Evolutionary conservation across 2,888 invertebrate species (phyloP), one percentile per base, ranked within the genome.

Genomic region (Salticus scenicus): DNA sequence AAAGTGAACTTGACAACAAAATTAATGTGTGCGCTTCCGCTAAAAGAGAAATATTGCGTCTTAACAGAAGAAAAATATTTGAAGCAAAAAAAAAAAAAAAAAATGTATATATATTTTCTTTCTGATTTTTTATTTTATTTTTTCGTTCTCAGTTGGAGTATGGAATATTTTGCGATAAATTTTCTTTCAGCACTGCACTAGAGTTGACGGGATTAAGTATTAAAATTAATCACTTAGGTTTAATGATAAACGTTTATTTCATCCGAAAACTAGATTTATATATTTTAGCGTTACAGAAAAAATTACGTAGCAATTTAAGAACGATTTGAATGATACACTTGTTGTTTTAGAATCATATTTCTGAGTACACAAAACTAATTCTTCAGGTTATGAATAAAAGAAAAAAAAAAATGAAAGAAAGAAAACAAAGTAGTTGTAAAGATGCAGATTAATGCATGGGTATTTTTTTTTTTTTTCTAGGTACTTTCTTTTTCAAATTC

Each of bases 11-110:
- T 70, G 70, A 70, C 70, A 70, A 42, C 42, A 42, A 70, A 70
- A 70, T 70, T 70, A 70, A 70, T 42, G 70, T n/a, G 42, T 70
- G 20, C 42, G 70, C 27, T 41, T 70, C 42, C 70, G 42, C 42
- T 42, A 41, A 70, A 42, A 27, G 70, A 42, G 41, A 70, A 70
- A 70, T 67, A 67, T 70, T 70, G 24, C 70, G 27, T 24, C 42
- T 70, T 42, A 14, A 27, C 37, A 20, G 17, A 5, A 28, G 30
- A 67, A 67, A 67, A 31, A 69, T n/a, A 28, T 14, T 57, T 27
- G 8, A 66, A 66, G 42, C n/a, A 12, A 66, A 66, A 41, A 70
- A 41, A 70, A 27, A 33, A 10, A 67, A 8, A 20, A 37, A 20
- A 27, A 41, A 33, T 37, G 4, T 10, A 37, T 37, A 42, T 41